Conservation (phyloP, 2,888 invertebrate species). For the Neoascia interrupta region DNA sequence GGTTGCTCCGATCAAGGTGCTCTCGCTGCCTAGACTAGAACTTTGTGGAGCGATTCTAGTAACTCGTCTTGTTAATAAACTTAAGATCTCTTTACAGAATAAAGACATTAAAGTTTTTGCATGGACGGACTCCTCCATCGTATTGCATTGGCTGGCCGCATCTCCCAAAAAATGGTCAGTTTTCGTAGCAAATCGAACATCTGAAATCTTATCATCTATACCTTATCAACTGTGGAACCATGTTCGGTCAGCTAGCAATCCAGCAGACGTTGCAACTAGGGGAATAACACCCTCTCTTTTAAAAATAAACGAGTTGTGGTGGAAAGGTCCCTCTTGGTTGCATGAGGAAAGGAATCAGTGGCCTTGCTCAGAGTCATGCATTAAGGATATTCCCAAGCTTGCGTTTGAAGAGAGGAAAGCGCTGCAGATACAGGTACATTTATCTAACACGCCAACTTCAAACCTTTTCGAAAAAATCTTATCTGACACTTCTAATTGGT, state of each 20-base stretch:
- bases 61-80: slow-evolving; percentile 22
- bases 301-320: slow-evolving; percentile 3
- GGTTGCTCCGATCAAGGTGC: slow-evolving; percentile 33
- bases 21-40: slow-evolving; percentile 40
- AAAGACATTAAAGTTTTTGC: slow-evolving; percentile 29
- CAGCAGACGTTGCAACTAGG: slow-evolving; percentile 25
- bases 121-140: slow-evolving; percentile 14
- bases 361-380: neutral
- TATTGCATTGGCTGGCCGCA: slow-evolving; percentile 14
- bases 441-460: neutral
- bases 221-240: neutral
- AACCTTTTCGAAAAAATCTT: neutral
- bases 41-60: slow-evolving; percentile 39
- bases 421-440: neutral
- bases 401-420: slow-evolving; percentile 6
- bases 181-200: slow-evolving; percentile 21
- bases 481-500: slow-evolving; percentile 9
- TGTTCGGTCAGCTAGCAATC: slow-evolving; percentile 11
- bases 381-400: neutral
- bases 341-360: neutral
- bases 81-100: slow-evolving; percentile 15
- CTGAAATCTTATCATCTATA: slow-evolving; percentile 4
- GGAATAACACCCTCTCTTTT: slow-evolving; percentile 15
- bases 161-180: slow-evolving; percentile 30
- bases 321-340: slow-evolving; percentile 23